Base-by-base conservation (phyloP, 2,888 invertebrate species). In the Pterostichus madidus region DNA sequence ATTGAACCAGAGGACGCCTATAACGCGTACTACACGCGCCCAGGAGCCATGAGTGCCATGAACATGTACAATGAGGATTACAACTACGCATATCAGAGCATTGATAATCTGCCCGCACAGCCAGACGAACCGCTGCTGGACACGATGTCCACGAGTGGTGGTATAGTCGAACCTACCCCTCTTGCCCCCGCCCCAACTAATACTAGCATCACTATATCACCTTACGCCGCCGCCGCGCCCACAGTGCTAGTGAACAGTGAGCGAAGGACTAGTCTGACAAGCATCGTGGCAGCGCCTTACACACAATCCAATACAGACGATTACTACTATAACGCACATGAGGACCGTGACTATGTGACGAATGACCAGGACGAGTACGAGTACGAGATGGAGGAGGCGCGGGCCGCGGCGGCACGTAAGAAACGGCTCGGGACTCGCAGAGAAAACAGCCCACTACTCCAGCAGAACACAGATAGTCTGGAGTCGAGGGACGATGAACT, bases 51-150 rank as follows among this genome's bases (percentile, higher is more conserved):
- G 75, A 90, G 90, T 85, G 90, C 90, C 56, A 77, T 64, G 83
- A 89, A 90, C 79, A 88, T 87, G 83, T 94, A 93, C 89, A 94
- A 93, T 89, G 93, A 94, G 88, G 93, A 94, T 89, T 94, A 94
- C 88, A 94, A 94, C 89, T 93, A 93, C 89, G 93, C 94, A 89
- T 94, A 94, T 90, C 92, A 92, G 86, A 94, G 94, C 89, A 92
- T 92, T 86, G 94, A 94, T 89, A 94, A 93, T 89, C 89, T 93
- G 85, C 91, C 91, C 80, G 85, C 84, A 31, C 87, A 88, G 80
- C 86, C 85, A 13, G 87, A 87, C 75, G 87, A 87, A 44, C 39
- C 39, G 73, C 59, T 77, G 81, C 64, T 83, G 64, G 76, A 84
- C 84, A 83, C 83, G 83, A 10, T 46, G 31, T 17, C 59, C 59